phyloP scores from a whole-genome alignment of 2,113 vertebrate genomes.

The Eudyptes chrysolophus region DNA sequence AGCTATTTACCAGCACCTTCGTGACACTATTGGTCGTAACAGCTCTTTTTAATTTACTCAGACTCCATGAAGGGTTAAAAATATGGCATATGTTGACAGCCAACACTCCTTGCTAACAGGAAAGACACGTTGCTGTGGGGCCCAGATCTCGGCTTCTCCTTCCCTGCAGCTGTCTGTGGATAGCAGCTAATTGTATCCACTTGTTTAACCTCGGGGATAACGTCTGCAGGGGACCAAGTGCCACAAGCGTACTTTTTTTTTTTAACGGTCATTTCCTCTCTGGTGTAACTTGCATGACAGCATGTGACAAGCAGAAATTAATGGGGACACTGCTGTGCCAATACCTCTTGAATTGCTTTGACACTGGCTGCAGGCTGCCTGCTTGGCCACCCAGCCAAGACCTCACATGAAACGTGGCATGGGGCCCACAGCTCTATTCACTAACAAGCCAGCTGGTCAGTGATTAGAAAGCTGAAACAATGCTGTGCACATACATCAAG shows the following conservation, averaged over 20 bases:
- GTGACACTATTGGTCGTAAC: background rate
- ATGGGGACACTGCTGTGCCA: slow-evolving; percentile 83
- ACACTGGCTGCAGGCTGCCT: slow-evolving; percentile 84
- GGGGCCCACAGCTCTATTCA: slow-evolving; percentile 91
- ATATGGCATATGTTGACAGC: slow-evolving; percentile 86
- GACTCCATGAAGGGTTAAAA: slow-evolving; percentile 69
- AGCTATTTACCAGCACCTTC: slow-evolving; percentile 30
- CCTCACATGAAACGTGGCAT: slow-evolving; percentile 98
- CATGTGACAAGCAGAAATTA: slow-evolving; percentile 86
- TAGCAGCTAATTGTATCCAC: slow-evolving; percentile 80
- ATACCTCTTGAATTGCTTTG: slow-evolving; percentile 80
- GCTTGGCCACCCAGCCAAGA: slow-evolving; percentile 89
- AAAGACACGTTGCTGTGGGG: slow-evolving; percentile 72
- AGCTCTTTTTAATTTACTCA: slow-evolving; percentile 22
- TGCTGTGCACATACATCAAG: slow-evolving; percentile 82
- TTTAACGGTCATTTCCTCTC: slow-evolving; percentile 87
- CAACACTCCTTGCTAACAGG: slow-evolving; percentile 72
- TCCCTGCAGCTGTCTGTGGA: slow-evolving; percentile 83
- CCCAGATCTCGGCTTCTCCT: slow-evolving; percentile 65
- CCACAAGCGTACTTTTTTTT: slow-evolving; percentile 74
- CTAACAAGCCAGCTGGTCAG: slow-evolving; percentile 93
- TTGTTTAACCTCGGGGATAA: slow-evolving; percentile 80
- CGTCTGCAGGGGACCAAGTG: slow-evolving; percentile 77
- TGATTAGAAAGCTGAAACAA: slow-evolving; percentile 91
- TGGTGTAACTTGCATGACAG: slow-evolving; percentile 87